These are phyloP conservation scores for Ephydatia muelleri DNA, from an alignment of 37 sponge, comb jelly and placozoan genomes.

Conservation along the genomic window DNA sequence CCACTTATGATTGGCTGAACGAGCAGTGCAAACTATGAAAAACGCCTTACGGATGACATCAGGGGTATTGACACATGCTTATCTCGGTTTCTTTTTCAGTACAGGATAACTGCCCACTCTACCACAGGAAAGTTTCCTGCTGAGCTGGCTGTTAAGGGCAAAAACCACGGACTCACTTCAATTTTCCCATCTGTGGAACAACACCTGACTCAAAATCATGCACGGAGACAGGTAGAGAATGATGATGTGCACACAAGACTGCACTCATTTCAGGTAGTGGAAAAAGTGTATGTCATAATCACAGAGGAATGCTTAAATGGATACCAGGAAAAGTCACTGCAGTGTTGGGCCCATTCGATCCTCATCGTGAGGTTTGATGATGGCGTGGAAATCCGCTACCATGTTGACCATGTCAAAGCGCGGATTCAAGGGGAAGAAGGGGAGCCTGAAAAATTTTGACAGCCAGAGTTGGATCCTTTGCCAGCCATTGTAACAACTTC, in stretches of 20 bases:
- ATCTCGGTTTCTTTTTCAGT: constrained; percentile 15
- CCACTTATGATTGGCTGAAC: neutral
- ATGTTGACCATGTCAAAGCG: neutral
- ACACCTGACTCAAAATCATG: no score
- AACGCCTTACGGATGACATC: neutral
- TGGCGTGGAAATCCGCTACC: neutral
- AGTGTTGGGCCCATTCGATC: neutral
- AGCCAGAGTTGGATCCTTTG: neutral
- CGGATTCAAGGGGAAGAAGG: neutral
- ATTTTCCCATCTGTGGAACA: no score
- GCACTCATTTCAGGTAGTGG: no score
- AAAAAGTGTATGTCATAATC: neutral
- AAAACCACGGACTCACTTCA: no score
- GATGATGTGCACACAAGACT: no score
- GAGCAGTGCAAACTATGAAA: constrained; percentile 32
- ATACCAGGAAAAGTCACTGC: neutral
- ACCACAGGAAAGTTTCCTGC: constrained; percentile 15
- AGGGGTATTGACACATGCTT: neutral
- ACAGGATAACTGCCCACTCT: constrained; percentile 15
- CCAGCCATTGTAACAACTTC: neutral
- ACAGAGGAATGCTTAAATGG: neutral
- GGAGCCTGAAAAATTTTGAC: neutral
- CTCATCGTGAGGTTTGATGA: neutral
- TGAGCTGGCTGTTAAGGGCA: neutral
- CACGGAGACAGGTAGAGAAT: no score